Percentiles rank a stretch among this genome's conserved stretches.
Conservation (phyloP, 2,888 invertebrate species). For the Pandemis heparana region DNA sequence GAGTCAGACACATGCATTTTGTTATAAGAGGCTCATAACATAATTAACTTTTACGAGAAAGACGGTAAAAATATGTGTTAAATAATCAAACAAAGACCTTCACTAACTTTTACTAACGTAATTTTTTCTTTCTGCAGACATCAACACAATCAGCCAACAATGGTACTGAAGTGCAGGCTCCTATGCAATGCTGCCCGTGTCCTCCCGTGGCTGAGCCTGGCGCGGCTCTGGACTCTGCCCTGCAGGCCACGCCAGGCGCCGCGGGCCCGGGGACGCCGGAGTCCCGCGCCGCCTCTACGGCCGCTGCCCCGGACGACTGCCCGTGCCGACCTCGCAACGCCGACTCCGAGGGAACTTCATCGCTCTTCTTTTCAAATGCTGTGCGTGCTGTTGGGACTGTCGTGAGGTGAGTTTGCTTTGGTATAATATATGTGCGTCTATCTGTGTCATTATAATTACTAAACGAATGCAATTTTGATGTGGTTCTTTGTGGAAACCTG, state of each 20-base stretch:
- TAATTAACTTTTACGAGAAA: too few species aligned
- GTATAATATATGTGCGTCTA: neutral
- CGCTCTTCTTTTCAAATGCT: conserved; percentile 61
- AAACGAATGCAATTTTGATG: too few species aligned
- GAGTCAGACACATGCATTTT: too few species aligned
- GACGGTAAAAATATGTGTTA: neutral
- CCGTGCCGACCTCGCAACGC: conserved; percentile 56
- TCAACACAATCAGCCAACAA: conserved; percentile 59
- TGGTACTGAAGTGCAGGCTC: conserved; percentile 46
- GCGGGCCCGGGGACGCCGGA: conserved; percentile 32
- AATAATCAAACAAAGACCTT: neutral
- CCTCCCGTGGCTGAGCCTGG: conserved; percentile 44
- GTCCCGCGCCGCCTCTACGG: neutral
- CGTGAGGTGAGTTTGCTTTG: conserved; percentile 53
- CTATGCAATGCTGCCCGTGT: conserved; percentile 70
- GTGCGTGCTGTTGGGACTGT: conserved; percentile 56
- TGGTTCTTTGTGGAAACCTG: too few species aligned
- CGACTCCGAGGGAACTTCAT: conserved; percentile 69
- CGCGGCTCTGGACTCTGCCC: conserved; percentile 26
- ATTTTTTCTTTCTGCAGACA: conserved; percentile 53
- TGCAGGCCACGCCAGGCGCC: neutral
- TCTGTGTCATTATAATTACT: too few species aligned
- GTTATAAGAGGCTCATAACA: too few species aligned
- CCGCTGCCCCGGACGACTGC: conserved; percentile 54
- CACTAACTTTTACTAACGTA: neutral